phyloP scores from a whole-genome alignment of 1,140 invertebrate genomes.

The Leptinotarsa texana region DNA sequence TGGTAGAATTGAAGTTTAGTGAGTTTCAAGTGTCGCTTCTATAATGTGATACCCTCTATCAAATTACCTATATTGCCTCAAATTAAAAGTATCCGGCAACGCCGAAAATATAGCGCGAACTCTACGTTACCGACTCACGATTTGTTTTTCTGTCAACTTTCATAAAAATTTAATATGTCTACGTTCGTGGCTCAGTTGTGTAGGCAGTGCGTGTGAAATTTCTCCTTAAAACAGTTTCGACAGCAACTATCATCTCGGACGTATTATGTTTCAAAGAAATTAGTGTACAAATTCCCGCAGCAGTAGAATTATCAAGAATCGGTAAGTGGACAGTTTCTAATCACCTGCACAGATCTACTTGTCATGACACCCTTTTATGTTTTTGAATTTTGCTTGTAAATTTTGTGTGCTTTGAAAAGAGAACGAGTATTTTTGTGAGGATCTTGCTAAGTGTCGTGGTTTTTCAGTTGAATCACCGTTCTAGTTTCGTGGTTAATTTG shows the following conservation, averaged over 20 bases:
- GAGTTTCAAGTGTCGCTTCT: too few species aligned
- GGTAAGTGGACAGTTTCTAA: conserved; percentile 6
- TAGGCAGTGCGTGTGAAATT: conserved; percentile 41
- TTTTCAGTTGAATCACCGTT: background rate
- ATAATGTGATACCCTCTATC: too few species aligned
- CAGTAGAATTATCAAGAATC: background rate
- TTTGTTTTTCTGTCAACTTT: conserved; percentile 33
- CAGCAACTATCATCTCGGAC: conserved; percentile 36
- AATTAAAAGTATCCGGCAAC: background rate
- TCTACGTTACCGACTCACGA: conserved; percentile 25
- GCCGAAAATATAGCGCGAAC: background rate
- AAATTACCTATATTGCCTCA: too few species aligned
- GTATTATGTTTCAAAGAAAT: background rate
- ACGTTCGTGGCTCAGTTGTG: conserved; percentile 45
- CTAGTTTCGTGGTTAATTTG: background rate
- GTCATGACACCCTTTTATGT: conserved; percentile 6
- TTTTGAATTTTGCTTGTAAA: conserved; percentile 19
- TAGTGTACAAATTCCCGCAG: background rate
- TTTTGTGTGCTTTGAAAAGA: background rate
- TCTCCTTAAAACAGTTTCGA: conserved; percentile 38
- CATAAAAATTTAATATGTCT: conserved; percentile 44
- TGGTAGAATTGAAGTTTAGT: too few species aligned
- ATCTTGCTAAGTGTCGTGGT: background rate
- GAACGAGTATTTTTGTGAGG: background rate
- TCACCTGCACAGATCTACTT: background rate